These are phyloP conservation scores for Xenopus petersii DNA, from an alignment of 2,797 vertebrate species.

Conservation along the genomic window DNA sequence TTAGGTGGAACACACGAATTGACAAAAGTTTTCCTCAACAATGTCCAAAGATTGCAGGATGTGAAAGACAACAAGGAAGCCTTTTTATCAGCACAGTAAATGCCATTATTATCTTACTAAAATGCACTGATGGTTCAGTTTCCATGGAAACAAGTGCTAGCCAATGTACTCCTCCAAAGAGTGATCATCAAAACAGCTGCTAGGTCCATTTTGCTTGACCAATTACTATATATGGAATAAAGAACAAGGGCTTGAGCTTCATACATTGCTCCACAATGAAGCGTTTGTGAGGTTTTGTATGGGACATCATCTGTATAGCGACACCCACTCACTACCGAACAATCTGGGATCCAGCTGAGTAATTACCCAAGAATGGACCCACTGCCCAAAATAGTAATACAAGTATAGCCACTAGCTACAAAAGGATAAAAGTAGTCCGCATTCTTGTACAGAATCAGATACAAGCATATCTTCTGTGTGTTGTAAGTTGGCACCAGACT, in stretches of 20 bases:
- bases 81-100: conserved; percentile 34
- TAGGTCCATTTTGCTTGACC: conserved; percentile 15
- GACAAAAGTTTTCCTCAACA: conserved; percentile 6
- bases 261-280: background rate
- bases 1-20: background rate
- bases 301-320: no score
- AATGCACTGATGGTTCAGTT: conserved; percentile 52
- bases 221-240: no score
- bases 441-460: no score
- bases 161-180: conserved; percentile 37
- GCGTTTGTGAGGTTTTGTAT: no score
- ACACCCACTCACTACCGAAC: no score
- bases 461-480: no score
- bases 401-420: no score
- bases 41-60: conserved; percentile 29
- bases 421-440: no score
- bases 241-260: conserved; percentile 20
- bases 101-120: conserved; percentile 26
- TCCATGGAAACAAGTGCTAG: conserved; percentile 51
- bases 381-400: no score
- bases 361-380: no score
- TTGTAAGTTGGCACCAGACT: no score
- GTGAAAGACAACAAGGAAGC: conserved; percentile 50
- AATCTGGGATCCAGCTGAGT: no score
- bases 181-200: conserved; percentile 48